These are phyloP conservation scores for Diarsia rubi DNA, from an alignment of 2,888 invertebrate species.

Conservation along the genomic window DNA sequence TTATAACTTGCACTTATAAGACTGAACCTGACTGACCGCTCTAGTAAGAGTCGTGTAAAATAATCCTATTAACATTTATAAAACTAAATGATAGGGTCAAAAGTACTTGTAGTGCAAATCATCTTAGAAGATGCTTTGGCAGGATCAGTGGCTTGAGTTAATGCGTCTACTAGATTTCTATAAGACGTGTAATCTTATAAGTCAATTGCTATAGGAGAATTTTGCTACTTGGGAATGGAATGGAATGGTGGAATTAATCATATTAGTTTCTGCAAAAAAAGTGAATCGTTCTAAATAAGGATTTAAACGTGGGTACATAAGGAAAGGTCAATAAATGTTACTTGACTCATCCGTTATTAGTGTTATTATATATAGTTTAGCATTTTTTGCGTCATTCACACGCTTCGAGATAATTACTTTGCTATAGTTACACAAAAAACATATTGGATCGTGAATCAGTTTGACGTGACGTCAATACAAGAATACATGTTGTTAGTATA, in stretches of 20 bases:
- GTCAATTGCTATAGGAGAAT: background rate
- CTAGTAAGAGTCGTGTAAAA: background rate
- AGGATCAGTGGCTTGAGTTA: background rate
- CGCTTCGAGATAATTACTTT: conserved; percentile 58
- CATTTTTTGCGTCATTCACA: conserved; percentile 58
- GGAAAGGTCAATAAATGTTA: conserved; percentile 55
- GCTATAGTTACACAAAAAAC: conserved; percentile 38
- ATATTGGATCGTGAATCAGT: conserved; percentile 40
- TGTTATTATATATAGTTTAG: conserved; percentile 30
- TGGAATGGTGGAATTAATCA: no score
- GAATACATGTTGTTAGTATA: conserved; percentile 8
- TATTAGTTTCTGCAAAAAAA: conserved; percentile 35
- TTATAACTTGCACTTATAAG: background rate
- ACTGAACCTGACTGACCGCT: background rate
- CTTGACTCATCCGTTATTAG: conserved; percentile 45
- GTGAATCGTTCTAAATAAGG: conserved; percentile 38
- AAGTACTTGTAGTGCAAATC: background rate
- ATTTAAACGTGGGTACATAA: conserved; percentile 39
- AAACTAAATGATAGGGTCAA: background rate
- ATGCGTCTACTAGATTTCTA: background rate
- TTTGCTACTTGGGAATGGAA: background rate
- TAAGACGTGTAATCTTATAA: background rate
- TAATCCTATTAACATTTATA: background rate
- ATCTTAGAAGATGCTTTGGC: background rate
- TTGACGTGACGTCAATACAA: conserved; percentile 46